Base-by-base conservation (phyloP, 2,797 vertebrate species). In the Characodon lateralis region DNA sequence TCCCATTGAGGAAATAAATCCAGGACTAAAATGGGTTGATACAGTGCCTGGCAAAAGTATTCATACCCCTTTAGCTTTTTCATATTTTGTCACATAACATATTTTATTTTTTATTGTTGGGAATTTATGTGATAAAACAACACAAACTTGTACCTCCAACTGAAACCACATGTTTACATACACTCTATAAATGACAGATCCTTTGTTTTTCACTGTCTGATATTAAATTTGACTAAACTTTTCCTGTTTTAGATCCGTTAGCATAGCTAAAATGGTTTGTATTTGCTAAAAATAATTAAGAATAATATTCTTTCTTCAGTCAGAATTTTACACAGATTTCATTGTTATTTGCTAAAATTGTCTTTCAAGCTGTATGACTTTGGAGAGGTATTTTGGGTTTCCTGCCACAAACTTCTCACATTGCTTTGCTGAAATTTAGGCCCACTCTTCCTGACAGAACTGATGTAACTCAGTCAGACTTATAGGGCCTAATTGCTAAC, bases 1-100 rank as follows among this genome's bases (percentile, higher is more conserved):
- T 10, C 16, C 41, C 16, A 69, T 76, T 20, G 35, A 46, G 16
- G 66, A 71, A 46, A 81, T n/a, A 35, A 26, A 82, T 79, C 5
- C 22, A 14, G 28, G 41, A 24, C 63, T 56, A 9, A 70, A 51
- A 26, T 18, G 31, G 1, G 20, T 51, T 22, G 6, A 68, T 41
- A 55, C 16, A 12, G 50, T n/a, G n/a, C 56, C 56, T 13, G 65
- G 14, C 39, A 43, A 68, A 68, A 68, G 65, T n/a, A 43, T 68
- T 41, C 65, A 24, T 1, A 41, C 9, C 22, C 41, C 22, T 41
- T 63, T 63, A 35, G 18, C 18, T 1, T 39, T 20, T 18, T 35
- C 31, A 22, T 6, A 31, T 61, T 61, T 28, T 26, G 1, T 26
- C 56, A 26, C 58, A 18, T 7, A 16, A 61, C 26, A 31, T 50